Conservation (phyloP, 2,888 invertebrate species). For the Cenopis cana region DNA sequence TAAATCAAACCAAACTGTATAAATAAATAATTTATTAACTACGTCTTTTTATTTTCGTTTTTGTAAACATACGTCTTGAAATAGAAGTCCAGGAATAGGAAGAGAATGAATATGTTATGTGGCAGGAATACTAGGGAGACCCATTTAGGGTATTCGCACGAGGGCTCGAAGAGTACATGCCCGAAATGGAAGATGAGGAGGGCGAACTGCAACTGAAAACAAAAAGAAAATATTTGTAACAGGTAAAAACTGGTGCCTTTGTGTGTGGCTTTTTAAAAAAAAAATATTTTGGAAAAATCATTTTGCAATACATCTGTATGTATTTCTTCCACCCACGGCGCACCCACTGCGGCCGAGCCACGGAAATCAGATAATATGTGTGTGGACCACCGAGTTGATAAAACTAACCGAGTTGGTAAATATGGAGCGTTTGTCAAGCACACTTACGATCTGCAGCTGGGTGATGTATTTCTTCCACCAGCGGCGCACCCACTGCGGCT, state of each 20-base stretch:
- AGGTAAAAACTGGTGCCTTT: no score
- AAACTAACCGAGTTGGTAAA: slow-evolving; percentile 74
- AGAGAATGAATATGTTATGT: slow-evolving; percentile 88
- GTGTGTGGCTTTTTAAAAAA: no score
- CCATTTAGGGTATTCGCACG: slow-evolving; percentile 87
- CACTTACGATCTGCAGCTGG: slow-evolving; percentile 91
- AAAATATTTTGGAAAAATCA: no score
- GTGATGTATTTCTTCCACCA: slow-evolving; percentile 96
- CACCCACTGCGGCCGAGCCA: slow-evolving; percentile 89
- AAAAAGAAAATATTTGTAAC: slow-evolving; percentile 25
- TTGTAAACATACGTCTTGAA: slow-evolving; percentile 86
- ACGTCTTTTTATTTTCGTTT: slow-evolving; percentile 65
- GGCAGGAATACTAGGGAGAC: slow-evolving; percentile 84
- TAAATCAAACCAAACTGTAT: slow-evolving; percentile 28
- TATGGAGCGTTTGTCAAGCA: background rate
- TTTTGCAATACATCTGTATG: no score
- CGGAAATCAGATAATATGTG: slow-evolving; percentile 90
- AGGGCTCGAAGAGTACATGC: slow-evolving; percentile 81
- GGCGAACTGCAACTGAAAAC: slow-evolving; percentile 86
- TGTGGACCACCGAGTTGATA: slow-evolving; percentile 90
- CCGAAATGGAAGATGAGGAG: slow-evolving; percentile 86
- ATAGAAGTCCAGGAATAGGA: slow-evolving; percentile 89
- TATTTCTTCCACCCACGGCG: slow-evolving; percentile 94
- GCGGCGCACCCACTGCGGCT: slow-evolving; percentile 89
- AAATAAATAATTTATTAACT: slow-evolving; percentile 45